Evolutionary conservation across 1,140 invertebrate species (phyloP).

Genomic region (Capitella teleta): DNA sequence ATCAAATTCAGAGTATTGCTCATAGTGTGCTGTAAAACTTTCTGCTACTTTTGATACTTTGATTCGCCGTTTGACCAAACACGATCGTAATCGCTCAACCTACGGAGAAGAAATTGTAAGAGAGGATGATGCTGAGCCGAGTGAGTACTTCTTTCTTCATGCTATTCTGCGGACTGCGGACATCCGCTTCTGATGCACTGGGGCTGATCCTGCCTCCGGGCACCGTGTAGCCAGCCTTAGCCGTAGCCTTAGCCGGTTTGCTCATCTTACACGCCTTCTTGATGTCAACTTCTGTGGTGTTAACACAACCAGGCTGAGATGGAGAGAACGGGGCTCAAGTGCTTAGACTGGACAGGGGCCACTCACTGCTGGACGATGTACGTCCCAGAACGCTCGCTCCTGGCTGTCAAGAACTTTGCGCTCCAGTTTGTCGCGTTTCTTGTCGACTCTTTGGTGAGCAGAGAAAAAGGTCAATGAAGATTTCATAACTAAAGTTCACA

Average conservation of each 20-base stretch:
- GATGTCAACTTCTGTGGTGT: constrained; percentile 96
- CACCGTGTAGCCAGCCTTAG: constrained; percentile 18
- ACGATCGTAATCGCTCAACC: constrained; percentile 47
- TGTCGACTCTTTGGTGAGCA: constrained; percentile 70
- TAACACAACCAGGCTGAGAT: constrained; percentile 85
- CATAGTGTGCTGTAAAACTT: constrained; percentile 83
- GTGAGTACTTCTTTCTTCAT: constrained; percentile 54
- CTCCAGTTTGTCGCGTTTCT: constrained; percentile 95
- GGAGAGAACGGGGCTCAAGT: no score
- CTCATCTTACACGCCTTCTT: constrained; percentile 87
- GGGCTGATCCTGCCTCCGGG: constrained; percentile 52
- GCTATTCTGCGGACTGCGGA: constrained; percentile 45
- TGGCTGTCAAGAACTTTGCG: constrained; percentile 97
- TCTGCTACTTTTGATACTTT: constrained; percentile 95
- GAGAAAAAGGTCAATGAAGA: background rate
- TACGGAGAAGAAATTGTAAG: constrained; percentile 13
- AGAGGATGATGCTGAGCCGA: no score
- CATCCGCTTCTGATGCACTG: constrained; percentile 49
- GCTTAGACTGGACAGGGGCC: background rate
- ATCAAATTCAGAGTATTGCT: constrained; percentile 87
- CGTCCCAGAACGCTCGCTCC: constrained; percentile 98
- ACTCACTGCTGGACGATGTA: constrained; percentile 87
- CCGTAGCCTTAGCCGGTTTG: constrained; percentile 46
- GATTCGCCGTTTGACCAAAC: constrained; percentile 78
- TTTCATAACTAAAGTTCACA: background rate